These are phyloP conservation scores for Heliconius eleuchia DNA, from an alignment of 1,140 invertebrate species.

Conservation along the genomic window DNA sequence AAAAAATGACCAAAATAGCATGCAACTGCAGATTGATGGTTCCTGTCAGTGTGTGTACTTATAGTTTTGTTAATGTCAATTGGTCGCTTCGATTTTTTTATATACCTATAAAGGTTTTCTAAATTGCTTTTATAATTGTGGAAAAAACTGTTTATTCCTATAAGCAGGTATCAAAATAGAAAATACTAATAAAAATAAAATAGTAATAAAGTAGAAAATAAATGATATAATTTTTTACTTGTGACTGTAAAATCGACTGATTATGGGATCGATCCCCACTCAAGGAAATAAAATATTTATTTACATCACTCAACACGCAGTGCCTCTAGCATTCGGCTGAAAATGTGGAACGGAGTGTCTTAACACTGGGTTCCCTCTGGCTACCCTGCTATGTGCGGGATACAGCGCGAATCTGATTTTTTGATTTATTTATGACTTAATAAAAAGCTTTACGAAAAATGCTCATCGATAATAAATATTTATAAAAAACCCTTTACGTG, in stretches of 20 bases:
- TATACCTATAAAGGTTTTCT: no score
- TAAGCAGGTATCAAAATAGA: background rate
- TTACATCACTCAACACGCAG: no score
- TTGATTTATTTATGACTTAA: no score
- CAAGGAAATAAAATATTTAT: no score
- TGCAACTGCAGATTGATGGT: conserved; percentile 30
- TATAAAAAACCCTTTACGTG: background rate
- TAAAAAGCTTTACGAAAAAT: background rate
- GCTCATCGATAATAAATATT: background rate
- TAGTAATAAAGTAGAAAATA: no score
- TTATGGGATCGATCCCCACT: no score
- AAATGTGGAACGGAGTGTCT: no score
- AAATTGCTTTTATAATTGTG: background rate
- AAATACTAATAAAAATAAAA: background rate
- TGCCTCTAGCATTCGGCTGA: no score
- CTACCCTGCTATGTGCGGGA: no score
- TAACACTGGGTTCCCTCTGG: no score
- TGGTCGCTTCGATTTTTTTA: background rate
- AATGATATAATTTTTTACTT: background rate
- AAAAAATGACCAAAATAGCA: conserved; percentile 46
- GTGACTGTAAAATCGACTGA: no score
- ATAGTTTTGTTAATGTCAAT: conserved; percentile 16
- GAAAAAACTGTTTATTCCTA: background rate
- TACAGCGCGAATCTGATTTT: no score
- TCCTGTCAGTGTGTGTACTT: conserved; percentile 16